These are phyloP conservation scores for Halcyon badia DNA, from an alignment of 2,797 vertebrate species.

Conservation along the genomic window DNA sequence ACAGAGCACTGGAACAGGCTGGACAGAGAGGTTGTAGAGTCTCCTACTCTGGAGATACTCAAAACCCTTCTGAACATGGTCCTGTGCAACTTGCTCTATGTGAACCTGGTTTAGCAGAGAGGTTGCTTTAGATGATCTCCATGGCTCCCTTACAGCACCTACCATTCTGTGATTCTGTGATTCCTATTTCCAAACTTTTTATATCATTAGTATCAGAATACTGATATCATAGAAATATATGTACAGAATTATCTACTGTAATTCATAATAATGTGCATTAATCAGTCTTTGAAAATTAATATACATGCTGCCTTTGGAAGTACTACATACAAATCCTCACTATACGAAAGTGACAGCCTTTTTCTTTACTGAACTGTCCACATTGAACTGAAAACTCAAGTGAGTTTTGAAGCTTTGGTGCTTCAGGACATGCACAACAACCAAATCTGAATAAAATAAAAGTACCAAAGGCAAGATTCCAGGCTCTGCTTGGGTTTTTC, in stretches of 20 bases:
- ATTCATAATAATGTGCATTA: neutral
- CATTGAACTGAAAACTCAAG: neutral
- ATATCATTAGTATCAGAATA: too few relatives aligned
- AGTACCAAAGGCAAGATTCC: neutral
- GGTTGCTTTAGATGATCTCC: neutral
- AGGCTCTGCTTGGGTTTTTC: neutral
- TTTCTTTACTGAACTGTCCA: neutral
- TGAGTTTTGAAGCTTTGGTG: neutral
- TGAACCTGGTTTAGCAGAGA: neutral
- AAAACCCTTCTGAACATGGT: neutral
- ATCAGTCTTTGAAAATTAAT: neutral
- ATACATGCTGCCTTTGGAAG: neutral
- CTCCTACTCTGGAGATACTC: neutral
- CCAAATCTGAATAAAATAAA: fast-evolving
- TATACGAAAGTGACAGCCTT: neutral
- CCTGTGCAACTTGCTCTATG: neutral
- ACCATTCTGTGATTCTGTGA: neutral
- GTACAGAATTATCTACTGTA: neutral
- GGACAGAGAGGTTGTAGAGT: neutral
- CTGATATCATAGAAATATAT: neutral
- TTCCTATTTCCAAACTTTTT: too few relatives aligned
- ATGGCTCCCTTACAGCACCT: neutral
- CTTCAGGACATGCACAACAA: fast-evolving
- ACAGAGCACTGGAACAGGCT: neutral
- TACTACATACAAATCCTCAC: too few relatives aligned